Conservation (phyloP, 2,888 invertebrate genomes). For the Belgica antarctica region DNA sequence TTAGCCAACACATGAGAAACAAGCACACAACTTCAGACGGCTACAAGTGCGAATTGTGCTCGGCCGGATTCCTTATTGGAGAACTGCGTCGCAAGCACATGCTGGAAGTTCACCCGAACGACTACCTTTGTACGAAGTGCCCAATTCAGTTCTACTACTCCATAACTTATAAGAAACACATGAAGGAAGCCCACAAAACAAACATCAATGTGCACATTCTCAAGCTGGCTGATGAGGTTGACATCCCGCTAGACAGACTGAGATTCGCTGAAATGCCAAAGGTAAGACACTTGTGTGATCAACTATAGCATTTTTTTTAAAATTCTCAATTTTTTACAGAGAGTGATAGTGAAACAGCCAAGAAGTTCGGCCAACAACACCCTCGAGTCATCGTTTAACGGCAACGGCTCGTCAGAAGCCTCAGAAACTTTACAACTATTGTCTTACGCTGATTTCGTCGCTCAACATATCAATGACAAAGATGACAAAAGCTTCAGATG, state of each 20-base stretch:
- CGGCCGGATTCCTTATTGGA: background rate
- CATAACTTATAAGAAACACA: background rate
- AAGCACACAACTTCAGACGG: constrained; percentile 19
- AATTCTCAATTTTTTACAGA: background rate
- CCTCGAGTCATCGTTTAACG: too few relatives aligned
- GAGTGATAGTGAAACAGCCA: background rate
- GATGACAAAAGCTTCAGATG: background rate
- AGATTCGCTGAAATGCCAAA: background rate
- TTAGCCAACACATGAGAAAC: constrained; percentile 8
- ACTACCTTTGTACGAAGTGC: background rate
- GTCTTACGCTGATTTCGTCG: too few relatives aligned
- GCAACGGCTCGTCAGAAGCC: too few relatives aligned
- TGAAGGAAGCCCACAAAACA: background rate
- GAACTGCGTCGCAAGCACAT: constrained; percentile 32
- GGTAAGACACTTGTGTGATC: too few relatives aligned
- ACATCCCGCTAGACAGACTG: constrained; percentile 13
- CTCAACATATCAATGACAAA: too few relatives aligned
- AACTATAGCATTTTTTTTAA: background rate
- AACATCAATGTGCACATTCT: background rate
- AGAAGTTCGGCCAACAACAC: too few relatives aligned
- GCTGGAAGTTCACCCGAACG: too few relatives aligned
- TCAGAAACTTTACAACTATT: background rate
- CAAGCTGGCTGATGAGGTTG: background rate
- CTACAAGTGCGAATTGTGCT: constrained; percentile 33
- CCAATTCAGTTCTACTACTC: constrained; percentile 13